Percentiles rank a stretch among this genome's conserved stretches.
These are phyloP conservation scores for Maccullochella peelii DNA, from an alignment of 2,113 vertebrate genomes.

Conservation along the genomic window DNA sequence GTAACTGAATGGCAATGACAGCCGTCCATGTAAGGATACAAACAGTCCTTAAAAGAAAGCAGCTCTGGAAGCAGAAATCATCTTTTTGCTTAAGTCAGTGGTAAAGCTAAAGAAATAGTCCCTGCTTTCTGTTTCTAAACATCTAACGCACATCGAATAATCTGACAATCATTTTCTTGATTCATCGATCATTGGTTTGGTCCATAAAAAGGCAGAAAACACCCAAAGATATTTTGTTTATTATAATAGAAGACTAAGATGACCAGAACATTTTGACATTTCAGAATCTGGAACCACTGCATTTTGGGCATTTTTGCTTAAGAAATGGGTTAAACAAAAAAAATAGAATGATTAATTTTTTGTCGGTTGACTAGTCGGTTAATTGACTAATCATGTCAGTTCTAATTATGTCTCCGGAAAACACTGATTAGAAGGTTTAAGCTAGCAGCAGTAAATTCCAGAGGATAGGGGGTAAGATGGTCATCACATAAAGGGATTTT, in stretches of 20 bases:
- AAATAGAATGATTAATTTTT: no score
- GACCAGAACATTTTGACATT: background rate
- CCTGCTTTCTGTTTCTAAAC: background rate
- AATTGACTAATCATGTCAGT: background rate
- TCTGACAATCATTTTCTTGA: background rate
- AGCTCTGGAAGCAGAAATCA: conserved; percentile 13
- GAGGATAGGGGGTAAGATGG: background rate
- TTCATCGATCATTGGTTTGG: background rate
- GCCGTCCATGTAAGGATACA: background rate
- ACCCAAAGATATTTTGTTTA: background rate
- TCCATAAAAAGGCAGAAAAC: background rate
- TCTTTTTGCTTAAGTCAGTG: background rate
- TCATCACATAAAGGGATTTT: background rate
- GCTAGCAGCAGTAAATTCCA: background rate
- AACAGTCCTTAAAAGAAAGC: background rate
- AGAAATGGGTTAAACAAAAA: background rate
- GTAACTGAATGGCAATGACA: background rate
- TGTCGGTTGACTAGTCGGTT: no score
- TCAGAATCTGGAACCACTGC: no score
- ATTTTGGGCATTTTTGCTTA: no score
- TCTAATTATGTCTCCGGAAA: background rate
- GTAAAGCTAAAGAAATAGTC: background rate
- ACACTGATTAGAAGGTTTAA: background rate
- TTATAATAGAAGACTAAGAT: background rate
- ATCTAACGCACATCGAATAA: background rate